Evolutionary conservation across 2,113 vertebrate species (phyloP), one percentile per base, ranked within the genome.

Genomic region (Pampusana beccarii): DNA sequence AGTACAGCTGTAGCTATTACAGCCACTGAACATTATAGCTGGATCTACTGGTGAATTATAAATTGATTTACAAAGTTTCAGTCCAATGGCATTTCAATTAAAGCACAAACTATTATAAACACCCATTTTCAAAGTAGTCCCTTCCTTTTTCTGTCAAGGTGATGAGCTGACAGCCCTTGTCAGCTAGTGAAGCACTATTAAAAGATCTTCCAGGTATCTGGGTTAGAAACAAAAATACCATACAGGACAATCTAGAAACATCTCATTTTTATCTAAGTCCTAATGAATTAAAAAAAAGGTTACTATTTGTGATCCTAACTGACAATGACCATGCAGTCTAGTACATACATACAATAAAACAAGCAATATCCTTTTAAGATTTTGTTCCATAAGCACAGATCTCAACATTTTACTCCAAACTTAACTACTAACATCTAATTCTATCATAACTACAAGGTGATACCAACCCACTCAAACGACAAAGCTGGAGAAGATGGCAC

Each of bases 201-300:
- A 33, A 89, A 88, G 9, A 54, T 10, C 13, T 40, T 48, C 3
- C 7, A 57, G 10, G 15, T 58, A 36, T 28, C 23, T 51, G 50
- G 15, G 16, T 58, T 72, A 75, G 44, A 82, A 91, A 71, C 3
- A 40, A 71, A 67, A 86, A 36, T 10, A 48, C 9, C 5, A 5
- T 5, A 31, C 13, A 61, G 0, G 2, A 50, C 40, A n/a, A 83
- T 8, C 29, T 42, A 40, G 74, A 85, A 5, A 7, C 0, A 5
- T 6, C 36, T 13, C 0, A 1, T 12, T 46, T 48, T 50, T 86
- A 40, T 4, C 0, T 25, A 56, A 53, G 24, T 62, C 10, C 7
- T 51, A 79, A 25, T 13, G 5, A 31, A 4, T 18, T 40, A 8
- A 44, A 62, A 61, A 38, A 51, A 57, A 36, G 51, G 5, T 42